Evolutionary conservation across 2,797 vertebrate species (phyloP).

Genomic region (Vespertilio murinus): DNA sequence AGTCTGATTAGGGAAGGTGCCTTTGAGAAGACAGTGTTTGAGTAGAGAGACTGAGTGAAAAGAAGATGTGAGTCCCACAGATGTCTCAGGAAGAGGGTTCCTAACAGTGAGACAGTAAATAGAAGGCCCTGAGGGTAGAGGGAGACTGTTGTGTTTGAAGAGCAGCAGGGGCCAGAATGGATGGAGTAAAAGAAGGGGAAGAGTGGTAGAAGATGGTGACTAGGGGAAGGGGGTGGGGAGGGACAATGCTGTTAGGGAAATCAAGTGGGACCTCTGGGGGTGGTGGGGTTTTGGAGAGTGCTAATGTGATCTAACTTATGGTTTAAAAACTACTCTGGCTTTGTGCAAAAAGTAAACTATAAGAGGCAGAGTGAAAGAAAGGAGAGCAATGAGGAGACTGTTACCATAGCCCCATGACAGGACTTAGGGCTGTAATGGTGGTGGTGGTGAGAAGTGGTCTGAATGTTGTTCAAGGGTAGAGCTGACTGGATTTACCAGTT

Average conservation of each 20-base stretch:
- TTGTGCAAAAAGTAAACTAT: not conserved
- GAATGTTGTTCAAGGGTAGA: not conserved
- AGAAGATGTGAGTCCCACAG: not conserved
- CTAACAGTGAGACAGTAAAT: not conserved
- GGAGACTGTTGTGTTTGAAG: not conserved
- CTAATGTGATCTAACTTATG: constrained; percentile 26
- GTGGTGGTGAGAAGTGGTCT: not conserved
- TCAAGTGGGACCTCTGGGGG: not conserved
- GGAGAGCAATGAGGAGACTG: not conserved
- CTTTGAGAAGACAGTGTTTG: not conserved
- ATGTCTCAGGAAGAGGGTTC: not conserved
- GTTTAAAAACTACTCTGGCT: not conserved
- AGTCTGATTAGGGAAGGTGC: not conserved
- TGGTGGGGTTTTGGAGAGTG: not conserved
- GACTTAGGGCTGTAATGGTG: not conserved
- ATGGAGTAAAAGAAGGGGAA: not conserved
- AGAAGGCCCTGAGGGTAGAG: not conserved
- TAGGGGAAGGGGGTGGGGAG: not conserved
- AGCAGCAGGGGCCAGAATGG: not conserved
- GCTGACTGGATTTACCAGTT: not conserved
- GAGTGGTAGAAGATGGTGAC: not conserved
- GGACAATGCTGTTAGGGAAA: not conserved
- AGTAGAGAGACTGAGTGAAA: not conserved
- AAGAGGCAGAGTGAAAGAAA: not conserved
- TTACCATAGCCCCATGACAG: too few relatives aligned